These are phyloP conservation scores for Drosophila pectinifera DNA, from an alignment of 1,140 invertebrate genomes.

Conservation along the genomic window DNA sequence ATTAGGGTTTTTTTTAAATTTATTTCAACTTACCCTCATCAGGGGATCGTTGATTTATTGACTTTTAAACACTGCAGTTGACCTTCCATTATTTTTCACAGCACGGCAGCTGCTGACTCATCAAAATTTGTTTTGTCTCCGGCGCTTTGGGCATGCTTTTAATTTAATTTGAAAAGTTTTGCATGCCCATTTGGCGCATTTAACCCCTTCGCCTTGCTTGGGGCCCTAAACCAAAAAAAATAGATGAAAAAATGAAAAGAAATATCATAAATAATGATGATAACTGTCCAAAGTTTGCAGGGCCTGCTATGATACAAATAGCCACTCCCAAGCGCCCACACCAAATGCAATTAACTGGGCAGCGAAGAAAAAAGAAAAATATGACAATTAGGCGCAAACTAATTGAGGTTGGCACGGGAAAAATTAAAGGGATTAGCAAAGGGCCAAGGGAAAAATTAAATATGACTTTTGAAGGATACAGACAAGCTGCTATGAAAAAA, in stretches of 20 bases:
- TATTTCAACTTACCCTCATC: constrained; percentile 58
- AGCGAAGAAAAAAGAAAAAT: constrained; percentile 44
- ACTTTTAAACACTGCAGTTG: constrained; percentile 74
- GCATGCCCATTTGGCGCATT: constrained; percentile 78
- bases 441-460: not conserved
- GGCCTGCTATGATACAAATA: constrained; percentile 33
- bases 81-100: constrained; percentile 38
- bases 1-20: constrained; percentile 43
- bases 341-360: constrained; percentile 52
- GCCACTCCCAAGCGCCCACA: constrained; percentile 50
- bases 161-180: constrained; percentile 84
- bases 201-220: constrained; percentile 64
- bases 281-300: constrained; percentile 69
- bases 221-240: constrained; percentile 4
- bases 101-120: constrained; percentile 75
- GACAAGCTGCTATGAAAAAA: not conserved
- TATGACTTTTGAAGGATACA: not conserved
- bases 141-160: constrained; percentile 70
- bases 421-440: constrained; percentile 33
- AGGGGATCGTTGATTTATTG: constrained; percentile 72
- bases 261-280: constrained; percentile 80
- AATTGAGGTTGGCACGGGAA: constrained; percentile 47
- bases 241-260: constrained; percentile 58
- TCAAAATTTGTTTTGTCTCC: constrained; percentile 78
- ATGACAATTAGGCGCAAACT: constrained; percentile 55